Evolutionary conservation across 2,797 vertebrate genomes (phyloP).

Genomic region (Vespertilio murinus): DNA sequence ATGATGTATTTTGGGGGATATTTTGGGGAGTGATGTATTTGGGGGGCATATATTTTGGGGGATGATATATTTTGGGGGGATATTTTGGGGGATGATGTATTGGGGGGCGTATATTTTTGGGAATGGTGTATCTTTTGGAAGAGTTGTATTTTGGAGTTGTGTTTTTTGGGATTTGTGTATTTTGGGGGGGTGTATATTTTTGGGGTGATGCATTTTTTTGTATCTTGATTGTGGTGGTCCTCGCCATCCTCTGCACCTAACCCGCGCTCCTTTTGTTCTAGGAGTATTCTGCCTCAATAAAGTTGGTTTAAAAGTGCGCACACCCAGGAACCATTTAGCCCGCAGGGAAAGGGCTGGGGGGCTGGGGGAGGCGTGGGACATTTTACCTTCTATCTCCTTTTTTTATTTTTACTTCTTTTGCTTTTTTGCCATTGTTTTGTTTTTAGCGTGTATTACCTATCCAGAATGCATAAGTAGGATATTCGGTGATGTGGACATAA

Average conservation of each 20-base stretch:
- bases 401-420: accelerated
- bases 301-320: background rate
- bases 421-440: background rate
- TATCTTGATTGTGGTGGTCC: background rate
- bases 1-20: too few relatives aligned
- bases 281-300: background rate
- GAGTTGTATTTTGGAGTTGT: too few relatives aligned
- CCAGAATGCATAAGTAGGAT: background rate
- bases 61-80: too few relatives aligned
- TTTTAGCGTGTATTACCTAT: background rate
- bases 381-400: background rate
- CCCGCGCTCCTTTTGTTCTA: background rate
- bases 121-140: too few relatives aligned
- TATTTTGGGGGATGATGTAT: too few relatives aligned
- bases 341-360: background rate
- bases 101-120: too few relatives aligned
- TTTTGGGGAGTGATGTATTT: too few relatives aligned
- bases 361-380: background rate
- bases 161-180: too few relatives aligned
- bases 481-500: background rate
- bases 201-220: background rate
- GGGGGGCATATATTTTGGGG: too few relatives aligned
- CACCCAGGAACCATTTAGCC: background rate
- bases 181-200: too few relatives aligned
- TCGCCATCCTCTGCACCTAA: background rate